phyloP scores from a whole-genome alignment of 2,888 invertebrate genomes.

The Noctua fimbriata region DNA sequence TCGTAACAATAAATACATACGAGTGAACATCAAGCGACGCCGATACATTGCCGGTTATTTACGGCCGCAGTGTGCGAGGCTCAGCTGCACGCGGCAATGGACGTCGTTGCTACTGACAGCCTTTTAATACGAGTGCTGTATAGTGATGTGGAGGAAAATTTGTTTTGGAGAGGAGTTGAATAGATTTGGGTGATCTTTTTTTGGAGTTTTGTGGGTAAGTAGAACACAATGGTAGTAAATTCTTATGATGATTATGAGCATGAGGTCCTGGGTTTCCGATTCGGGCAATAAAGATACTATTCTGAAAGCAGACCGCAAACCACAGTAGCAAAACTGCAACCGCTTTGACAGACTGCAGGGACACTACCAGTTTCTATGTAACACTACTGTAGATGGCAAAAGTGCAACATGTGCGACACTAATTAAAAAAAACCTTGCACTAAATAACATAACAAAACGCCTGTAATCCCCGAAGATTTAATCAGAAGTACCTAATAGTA shows the following conservation, averaged over 20 bases:
- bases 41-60: constrained; percentile 69
- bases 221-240: not conserved
- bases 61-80: constrained; percentile 50
- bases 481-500: too few species aligned
- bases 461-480: too few species aligned
- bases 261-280: not conserved
- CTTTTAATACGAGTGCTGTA: constrained; percentile 63
- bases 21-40: constrained; percentile 39
- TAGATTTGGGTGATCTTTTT: constrained; percentile 1
- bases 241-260: not conserved
- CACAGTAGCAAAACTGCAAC: too few species aligned
- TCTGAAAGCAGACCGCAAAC: too few species aligned
- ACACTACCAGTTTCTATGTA: too few species aligned
- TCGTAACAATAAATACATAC: constrained; percentile 59
- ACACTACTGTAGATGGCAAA: too few species aligned
- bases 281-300: too few species aligned
- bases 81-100: constrained; percentile 69
- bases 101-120: constrained; percentile 58
- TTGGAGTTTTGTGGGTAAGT: not conserved
- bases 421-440: too few species aligned
- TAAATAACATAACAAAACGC: too few species aligned
- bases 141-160: constrained; percentile 21
- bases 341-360: too few species aligned
- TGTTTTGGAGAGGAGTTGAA: constrained; percentile 23
- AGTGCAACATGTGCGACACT: too few species aligned